Evolutionary conservation across 2,888 invertebrate species (phyloP), one percentile per base, ranked within the genome.

Genomic region (Antheraea assamensis): DNA sequence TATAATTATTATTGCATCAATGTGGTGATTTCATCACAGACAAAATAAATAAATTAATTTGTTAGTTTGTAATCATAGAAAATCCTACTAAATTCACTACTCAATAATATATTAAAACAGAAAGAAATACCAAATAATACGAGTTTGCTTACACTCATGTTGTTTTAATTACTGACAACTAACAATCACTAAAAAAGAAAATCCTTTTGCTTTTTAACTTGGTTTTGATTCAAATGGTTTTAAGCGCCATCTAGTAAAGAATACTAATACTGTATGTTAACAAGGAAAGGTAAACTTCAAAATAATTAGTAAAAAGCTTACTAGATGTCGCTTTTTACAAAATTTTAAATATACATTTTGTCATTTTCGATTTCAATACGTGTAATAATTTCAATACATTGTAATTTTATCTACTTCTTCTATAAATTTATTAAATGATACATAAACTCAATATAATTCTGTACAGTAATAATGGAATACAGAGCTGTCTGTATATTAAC

Each of bases 201-300:
- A 52, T 21, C 19, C 1, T 52, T n/a, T 52, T 19, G 52, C 7
- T 52, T 21, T 3, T 19, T 52, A 55, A 7, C 55, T n/a, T 2
- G 13, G 2, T 27, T 27, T 61, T 3, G 27, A 15, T 15, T 19
- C 3, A 17, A 27, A 64, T 27, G 15, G 27, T 64, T 4, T 64
- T 8, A 13, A 76, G 75, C 80, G 88, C 83, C 87, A 87, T 84
- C 91, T 91, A n/a, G 31, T 68, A 35, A 15, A 2, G 1, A 68
- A 35, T 68, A 68, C 35, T n/a, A 35, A 68, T n/a, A 66, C 19
- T 66, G n/a, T 8, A 35, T 35, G n/a, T 15, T 10, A 68, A 31
- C 7, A 8, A 31, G 27, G 19, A 35, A 21, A 10, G 19, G 19
- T 66, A n/a, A 35, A 35, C 8, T 68, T 68, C 2, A 5, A 35